phyloP scores from a whole-genome alignment of 2,113 vertebrate species.

The Oxyura jamaicensis region DNA sequence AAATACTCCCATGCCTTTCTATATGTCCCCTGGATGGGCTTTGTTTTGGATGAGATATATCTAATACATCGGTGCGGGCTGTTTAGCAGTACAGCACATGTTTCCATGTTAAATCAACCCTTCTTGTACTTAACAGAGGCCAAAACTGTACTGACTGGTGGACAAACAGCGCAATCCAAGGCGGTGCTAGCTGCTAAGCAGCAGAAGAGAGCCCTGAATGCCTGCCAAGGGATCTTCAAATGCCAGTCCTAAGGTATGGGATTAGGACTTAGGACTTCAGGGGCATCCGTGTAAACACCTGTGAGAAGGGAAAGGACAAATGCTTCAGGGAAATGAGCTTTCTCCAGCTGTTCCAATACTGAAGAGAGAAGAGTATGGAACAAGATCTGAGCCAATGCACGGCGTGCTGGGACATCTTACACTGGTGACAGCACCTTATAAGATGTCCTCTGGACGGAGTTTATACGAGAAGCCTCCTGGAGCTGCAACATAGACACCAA shows the following conservation, averaged over 20 bases:
- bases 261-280: background rate
- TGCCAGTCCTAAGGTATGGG: background rate
- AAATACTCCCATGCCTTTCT: background rate
- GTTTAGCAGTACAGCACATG: background rate
- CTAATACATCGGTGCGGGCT: background rate
- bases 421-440: accelerated
- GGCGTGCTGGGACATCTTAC: background rate
- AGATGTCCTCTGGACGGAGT: background rate
- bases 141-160: background rate
- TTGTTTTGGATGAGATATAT: background rate
- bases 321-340: background rate
- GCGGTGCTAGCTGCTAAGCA: background rate
- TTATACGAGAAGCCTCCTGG: background rate
- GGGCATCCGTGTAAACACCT: background rate
- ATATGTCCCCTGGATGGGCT: background rate
- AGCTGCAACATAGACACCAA: background rate
- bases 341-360: background rate
- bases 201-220: background rate
- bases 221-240: background rate
- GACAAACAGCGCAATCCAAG: background rate
- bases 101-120: background rate
- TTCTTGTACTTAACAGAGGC: background rate
- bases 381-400: background rate
- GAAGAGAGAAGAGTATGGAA: background rate
- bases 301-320: background rate